Conservation (phyloP, 2,113 vertebrate species). For the Pangasianodon hypophthalmus region DNA sequence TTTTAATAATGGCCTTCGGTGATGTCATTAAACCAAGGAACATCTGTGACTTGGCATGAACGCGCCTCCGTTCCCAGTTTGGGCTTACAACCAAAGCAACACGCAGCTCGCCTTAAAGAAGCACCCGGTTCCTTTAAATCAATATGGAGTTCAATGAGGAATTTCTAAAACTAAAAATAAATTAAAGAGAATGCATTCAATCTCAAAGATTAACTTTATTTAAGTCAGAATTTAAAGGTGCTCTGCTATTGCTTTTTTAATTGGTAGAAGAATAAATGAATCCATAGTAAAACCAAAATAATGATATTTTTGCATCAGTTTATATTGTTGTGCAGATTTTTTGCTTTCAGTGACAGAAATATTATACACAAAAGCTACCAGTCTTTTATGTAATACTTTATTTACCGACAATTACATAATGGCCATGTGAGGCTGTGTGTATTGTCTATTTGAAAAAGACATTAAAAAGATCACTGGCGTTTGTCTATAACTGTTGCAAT, state of each 20-base stretch:
- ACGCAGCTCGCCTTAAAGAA: neutral
- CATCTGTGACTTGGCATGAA: conserved; percentile 23
- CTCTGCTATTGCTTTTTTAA: neutral
- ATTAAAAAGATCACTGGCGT: neutral
- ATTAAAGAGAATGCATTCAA: neutral
- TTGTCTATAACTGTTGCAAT: neutral
- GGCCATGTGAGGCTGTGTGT: neutral
- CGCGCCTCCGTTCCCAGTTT: conserved; percentile 3
- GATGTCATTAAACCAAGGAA: conserved; percentile 17
- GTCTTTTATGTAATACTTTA: neutral
- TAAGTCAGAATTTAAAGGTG: neutral
- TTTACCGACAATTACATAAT: neutral
- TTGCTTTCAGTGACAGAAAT: neutral
- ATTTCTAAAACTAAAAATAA: neutral
- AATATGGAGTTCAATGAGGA: neutral
- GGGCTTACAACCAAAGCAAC: conserved; percentile 25
- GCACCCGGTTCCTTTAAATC: neutral
- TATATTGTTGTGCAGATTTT: neutral
- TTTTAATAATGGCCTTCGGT: conserved; percentile 24
- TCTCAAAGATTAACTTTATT: conserved; percentile 20
- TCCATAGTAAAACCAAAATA: neutral
- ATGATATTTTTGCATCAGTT: neutral
- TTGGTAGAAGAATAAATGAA: neutral
- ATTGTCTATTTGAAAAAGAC: neutral
- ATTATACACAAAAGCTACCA: neutral